Conservation (phyloP, 2,797 vertebrate species). For the Borostomias antarcticus region DNA sequence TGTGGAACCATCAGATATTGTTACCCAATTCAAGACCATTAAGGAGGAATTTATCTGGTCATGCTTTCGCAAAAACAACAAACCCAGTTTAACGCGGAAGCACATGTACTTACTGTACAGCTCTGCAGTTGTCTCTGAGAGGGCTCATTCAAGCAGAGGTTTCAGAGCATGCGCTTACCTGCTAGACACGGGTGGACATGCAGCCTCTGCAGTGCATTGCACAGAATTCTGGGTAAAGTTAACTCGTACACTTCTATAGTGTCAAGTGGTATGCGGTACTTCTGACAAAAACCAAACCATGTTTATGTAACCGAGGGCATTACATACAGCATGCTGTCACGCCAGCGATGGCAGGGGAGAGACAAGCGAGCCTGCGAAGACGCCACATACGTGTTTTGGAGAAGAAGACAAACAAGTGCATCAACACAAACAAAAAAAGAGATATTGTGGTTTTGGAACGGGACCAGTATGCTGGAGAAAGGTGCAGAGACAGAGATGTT, state of each 20-base stretch:
- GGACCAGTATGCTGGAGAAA: not conserved
- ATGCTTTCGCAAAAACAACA: constrained; percentile 1
- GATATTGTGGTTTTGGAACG: not conserved
- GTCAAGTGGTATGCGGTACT: not conserved
- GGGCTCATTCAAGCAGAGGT: constrained; percentile 22
- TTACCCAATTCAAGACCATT: no score
- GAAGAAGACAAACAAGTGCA: not conserved
- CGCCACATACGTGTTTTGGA: no score
- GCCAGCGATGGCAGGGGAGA: not conserved
- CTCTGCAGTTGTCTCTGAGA: constrained; percentile 24
- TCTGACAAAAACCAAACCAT: not conserved
- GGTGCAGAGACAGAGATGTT: not conserved
- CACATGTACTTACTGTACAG: constrained; percentile 43
- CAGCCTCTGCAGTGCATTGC: not conserved
- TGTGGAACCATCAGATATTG: no score
- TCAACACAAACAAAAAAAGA: not conserved
- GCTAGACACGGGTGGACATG: constrained; percentile 23
- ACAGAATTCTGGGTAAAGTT: not conserved
- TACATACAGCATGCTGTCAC: not conserved
- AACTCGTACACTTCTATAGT: not conserved
- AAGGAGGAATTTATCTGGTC: not conserved
- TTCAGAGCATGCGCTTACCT: constrained; percentile 60
- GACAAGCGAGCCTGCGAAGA: not conserved
- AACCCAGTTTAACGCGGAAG: not conserved
- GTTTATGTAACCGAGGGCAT: no score